Evolutionary conservation across 1,140 invertebrate genomes (phyloP).

Genomic region (Caenorhabditis tropicalis): DNA sequence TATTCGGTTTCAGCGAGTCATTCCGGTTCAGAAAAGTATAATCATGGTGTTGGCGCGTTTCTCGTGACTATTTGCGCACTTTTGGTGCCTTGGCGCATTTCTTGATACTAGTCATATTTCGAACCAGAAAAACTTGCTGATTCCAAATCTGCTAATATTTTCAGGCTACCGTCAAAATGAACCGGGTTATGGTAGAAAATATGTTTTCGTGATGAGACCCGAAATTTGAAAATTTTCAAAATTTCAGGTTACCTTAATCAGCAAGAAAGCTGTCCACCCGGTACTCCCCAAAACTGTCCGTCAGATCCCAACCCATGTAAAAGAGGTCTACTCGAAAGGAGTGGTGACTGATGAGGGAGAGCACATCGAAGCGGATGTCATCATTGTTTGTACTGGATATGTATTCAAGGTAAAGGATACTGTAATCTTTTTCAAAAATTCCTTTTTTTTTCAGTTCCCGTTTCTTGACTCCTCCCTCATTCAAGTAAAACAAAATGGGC

Average conservation of each 20-base stretch:
- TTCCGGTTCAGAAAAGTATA: no score
- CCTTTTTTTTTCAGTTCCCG: conserved; percentile 66
- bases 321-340: background rate
- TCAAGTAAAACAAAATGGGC: conserved; percentile 78
- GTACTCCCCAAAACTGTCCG: background rate
- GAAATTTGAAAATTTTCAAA: no score
- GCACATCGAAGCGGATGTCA: conserved; percentile 65
- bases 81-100: no score
- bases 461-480: conserved; percentile 67
- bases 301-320: background rate
- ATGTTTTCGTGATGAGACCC: no score
- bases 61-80: no score
- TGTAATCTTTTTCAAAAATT: background rate
- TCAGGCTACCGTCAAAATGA: no score
- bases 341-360: conserved; percentile 10
- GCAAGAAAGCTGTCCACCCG: background rate
- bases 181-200: no score
- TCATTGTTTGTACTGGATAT: conserved; percentile 75
- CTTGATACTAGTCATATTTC: no score
- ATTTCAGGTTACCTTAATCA: conserved; percentile 27
- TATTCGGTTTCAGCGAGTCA: no score
- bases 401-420: conserved; percentile 6
- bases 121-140: no score
- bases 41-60: no score
- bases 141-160: no score